A percentile compares a stretch with the other conserved stretches of the same genome.
Evolutionary conservation across 2,113 vertebrate genomes (phyloP).

Genomic region (Hyperoodon ampullatus): DNA sequence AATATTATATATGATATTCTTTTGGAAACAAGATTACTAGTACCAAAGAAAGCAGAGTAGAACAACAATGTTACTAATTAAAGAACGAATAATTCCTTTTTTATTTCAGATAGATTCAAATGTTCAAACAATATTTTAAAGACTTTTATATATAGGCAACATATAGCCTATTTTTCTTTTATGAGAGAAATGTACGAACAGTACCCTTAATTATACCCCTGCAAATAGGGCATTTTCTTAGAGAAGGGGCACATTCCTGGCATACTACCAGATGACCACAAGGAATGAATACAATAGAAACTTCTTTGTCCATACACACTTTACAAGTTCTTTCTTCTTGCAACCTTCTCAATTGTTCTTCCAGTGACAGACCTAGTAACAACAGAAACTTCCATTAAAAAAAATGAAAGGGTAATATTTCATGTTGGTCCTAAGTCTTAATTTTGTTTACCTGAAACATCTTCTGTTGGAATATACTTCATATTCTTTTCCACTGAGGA

Average conservation of each 20-base stretch:
- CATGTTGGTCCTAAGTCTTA: conserved; percentile 8
- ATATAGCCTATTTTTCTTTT: conserved; percentile 40
- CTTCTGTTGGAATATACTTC: conserved; percentile 93
- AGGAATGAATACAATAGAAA: conserved; percentile 91
- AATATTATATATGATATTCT: neutral
- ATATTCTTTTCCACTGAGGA: conserved; percentile 94
- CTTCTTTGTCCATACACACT: conserved; percentile 93
- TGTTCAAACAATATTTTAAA: neutral
- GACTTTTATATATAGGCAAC: neutral
- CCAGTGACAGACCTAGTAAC: conserved; percentile 87
- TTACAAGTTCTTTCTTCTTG: conserved; percentile 92
- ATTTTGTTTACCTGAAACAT: conserved; percentile 92
- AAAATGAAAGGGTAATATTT: neutral
- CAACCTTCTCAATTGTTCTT: conserved; percentile 89
- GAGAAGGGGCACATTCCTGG: conserved; percentile 90
- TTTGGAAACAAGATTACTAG: conserved; percentile 10
- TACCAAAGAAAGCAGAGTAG: conserved; percentile 38
- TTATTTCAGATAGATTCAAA: neutral
- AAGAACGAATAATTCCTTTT: neutral
- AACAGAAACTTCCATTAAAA: neutral
- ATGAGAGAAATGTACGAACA: conserved; percentile 90
- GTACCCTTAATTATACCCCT: conserved; percentile 91
- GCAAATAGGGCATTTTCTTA: conserved; percentile 91
- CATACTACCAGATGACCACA: conserved; percentile 92
- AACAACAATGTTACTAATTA: conserved; percentile 18